Evolutionary conservation across 2,888 invertebrate genomes (phyloP).

Genomic region (Drosophila macrospina): DNA sequence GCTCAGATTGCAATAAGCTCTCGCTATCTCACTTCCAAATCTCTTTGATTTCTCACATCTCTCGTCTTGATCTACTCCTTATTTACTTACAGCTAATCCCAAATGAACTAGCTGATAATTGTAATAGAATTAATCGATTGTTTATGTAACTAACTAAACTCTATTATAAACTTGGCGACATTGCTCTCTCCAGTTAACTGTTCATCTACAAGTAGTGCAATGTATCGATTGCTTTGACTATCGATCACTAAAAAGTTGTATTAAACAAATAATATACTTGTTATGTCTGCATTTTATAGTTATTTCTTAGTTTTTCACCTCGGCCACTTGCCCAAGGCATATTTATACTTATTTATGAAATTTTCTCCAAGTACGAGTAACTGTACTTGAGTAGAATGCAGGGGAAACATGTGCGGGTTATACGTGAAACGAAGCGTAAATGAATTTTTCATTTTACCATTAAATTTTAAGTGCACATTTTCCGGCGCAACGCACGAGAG

Average conservation of each 20-base stretch:
- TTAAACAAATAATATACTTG: background rate
- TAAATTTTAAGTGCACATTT: slow-evolving; percentile 82
- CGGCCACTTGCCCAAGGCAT: slow-evolving; percentile 12
- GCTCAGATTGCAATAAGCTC: background rate
- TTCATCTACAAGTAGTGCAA: too few species aligned
- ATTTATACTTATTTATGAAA: slow-evolving; percentile 16
- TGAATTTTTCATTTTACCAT: slow-evolving; percentile 81
- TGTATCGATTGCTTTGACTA: background rate
- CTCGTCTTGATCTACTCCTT: background rate
- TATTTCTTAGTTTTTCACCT: background rate
- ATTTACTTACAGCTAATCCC: too few species aligned
- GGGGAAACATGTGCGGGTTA: slow-evolving; percentile 68
- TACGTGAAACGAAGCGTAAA: slow-evolving; percentile 79
- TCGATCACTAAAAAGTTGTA: background rate
- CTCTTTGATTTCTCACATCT: background rate
- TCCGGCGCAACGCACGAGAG: slow-evolving; percentile 77
- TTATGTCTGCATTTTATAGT: background rate
- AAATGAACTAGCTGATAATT: too few species aligned
- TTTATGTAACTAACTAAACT: too few species aligned
- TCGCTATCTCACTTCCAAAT: background rate
- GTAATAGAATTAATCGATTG: too few species aligned
- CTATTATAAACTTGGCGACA: too few species aligned
- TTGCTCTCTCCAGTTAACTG: too few species aligned
- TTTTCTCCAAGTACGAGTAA: slow-evolving; percentile 13
- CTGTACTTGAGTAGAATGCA: slow-evolving; percentile 50